phyloP scores from a whole-genome alignment of 2,113 vertebrate genomes.

The Tachuris rubrigastra region DNA sequence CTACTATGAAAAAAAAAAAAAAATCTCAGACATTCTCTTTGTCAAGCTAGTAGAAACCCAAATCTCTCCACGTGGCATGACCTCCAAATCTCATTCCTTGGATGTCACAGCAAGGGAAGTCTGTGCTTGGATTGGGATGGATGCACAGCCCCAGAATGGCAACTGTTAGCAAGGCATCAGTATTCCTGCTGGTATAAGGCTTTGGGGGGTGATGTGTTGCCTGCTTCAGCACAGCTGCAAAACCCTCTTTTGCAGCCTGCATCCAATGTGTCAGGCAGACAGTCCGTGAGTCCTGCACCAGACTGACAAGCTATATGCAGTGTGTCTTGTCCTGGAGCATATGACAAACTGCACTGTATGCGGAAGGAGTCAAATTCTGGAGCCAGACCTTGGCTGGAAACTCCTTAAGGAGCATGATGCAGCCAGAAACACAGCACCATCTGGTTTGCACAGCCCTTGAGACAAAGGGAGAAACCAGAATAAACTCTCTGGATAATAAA shows the following conservation, averaged over 20 bases:
- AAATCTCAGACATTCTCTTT: too few species aligned
- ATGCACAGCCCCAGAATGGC: background rate
- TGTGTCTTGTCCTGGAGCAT: background rate
- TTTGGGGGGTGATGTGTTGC: background rate
- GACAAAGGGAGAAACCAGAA: background rate
- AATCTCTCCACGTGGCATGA: rapidly evolving
- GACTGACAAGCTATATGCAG: background rate
- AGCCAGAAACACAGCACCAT: background rate
- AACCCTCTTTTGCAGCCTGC: background rate
- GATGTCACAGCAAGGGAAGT: background rate
- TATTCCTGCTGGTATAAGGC: rapidly evolving
- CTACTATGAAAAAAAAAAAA: background rate
- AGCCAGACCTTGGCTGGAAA: background rate
- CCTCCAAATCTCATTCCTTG: background rate
- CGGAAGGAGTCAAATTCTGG: background rate
- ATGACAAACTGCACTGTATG: background rate
- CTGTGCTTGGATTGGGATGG: background rate
- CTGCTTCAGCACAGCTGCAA: background rate
- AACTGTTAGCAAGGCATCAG: background rate
- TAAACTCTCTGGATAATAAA: background rate
- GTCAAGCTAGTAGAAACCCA: too few species aligned
- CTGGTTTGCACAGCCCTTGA: background rate
- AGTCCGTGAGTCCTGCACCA: background rate
- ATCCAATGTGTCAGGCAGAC: rapidly evolving
- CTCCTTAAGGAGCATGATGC: background rate